phyloP scores from a whole-genome alignment of 2,797 vertebrate species.

The Otolemur crassicaudatus region DNA sequence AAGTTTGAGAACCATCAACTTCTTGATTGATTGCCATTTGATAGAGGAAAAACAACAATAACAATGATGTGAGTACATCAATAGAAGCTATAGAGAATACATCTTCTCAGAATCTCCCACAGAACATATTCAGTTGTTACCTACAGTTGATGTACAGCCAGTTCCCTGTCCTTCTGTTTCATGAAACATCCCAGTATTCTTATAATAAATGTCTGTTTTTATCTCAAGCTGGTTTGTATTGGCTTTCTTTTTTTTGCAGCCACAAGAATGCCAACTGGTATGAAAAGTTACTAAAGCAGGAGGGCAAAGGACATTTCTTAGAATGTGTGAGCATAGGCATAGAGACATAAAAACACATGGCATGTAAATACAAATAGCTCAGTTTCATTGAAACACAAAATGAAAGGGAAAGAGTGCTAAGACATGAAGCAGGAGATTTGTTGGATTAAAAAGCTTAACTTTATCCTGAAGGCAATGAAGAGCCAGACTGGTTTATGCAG shows the following conservation, averaged over 20 bases:
- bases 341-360: background rate
- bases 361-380: background rate
- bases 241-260: conserved; percentile 7
- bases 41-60: background rate
- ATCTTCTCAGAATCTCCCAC: background rate
- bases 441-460: background rate
- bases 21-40: conserved; percentile 16
- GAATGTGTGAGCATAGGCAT: background rate
- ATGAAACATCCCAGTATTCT: background rate
- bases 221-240: background rate
- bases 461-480: background rate
- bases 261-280: background rate
- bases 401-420: background rate
- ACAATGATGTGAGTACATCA: background rate
- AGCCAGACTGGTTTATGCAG: background rate
- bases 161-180: background rate
- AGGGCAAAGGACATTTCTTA: background rate
- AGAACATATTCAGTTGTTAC: background rate
- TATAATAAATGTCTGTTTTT: background rate
- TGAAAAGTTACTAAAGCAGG: background rate
- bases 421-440: background rate
- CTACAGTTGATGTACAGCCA: background rate
- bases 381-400: background rate
- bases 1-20: background rate
- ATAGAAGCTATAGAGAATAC: background rate